Conservation (phyloP, 2,888 invertebrate species). For the Hypercompe scribonia region DNA sequence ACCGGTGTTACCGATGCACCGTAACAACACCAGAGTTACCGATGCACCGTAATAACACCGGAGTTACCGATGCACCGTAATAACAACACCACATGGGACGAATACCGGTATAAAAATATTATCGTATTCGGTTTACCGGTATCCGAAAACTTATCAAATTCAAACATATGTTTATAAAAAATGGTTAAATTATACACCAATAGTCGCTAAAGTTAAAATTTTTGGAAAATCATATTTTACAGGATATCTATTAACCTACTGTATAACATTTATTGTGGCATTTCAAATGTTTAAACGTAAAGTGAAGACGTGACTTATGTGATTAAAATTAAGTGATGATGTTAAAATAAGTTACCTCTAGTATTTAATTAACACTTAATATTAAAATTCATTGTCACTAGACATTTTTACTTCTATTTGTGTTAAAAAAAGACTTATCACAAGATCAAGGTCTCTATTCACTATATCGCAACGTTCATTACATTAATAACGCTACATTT, state of each 20-base stretch:
- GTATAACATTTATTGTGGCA: conserved; percentile 5
- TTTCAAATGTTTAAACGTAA: conserved; percentile 19
- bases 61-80: neutral
- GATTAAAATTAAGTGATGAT: conserved; percentile 38
- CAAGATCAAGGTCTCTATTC: neutral
- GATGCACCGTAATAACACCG: neutral
- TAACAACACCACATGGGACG: no score
- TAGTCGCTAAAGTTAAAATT: no score
- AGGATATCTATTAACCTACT: conserved; percentile 18
- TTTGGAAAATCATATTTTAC: neutral
- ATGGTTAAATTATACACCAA: no score
- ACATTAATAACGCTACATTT: no score
- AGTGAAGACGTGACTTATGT: conserved; percentile 39
- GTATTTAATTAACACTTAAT: conserved; percentile 21
- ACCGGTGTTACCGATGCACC: neutral
- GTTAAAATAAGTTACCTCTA: conserved; percentile 47
- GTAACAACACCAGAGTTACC: no score
- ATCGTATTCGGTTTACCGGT: neutral
- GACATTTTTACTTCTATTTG: neutral
- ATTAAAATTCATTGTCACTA: conserved; percentile 9
- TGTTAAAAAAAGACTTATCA: conserved; percentile 7
- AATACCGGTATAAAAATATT: neutral
- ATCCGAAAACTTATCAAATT: neutral
- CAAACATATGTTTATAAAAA: no score
- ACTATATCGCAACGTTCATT: neutral